Percentiles rank a stretch among this genome's conserved stretches.
Conservation (phyloP, 2,113 vertebrate species). For the Mustela nigripes region DNA sequence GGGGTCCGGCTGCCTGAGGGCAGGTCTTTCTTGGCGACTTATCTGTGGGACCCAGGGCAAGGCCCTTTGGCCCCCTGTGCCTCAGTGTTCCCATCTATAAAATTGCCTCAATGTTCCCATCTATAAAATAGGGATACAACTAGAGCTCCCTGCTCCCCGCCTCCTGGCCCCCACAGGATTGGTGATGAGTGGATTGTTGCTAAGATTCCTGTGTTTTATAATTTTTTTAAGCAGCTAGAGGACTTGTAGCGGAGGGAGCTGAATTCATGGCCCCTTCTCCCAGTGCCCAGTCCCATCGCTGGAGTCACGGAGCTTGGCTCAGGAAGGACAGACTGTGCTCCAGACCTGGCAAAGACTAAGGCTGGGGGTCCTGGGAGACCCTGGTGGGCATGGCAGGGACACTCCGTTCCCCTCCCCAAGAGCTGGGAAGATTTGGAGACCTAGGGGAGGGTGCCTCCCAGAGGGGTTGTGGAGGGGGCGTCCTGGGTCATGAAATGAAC, state of each 20-base stretch:
- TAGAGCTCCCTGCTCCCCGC: too few species aligned
- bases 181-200: not conserved
- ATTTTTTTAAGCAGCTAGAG: not conserved
- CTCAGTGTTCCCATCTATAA: not conserved
- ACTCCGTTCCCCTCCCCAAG: too few species aligned
- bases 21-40: not conserved
- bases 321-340: not conserved
- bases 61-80: not conserved
- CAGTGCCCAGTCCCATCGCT: not conserved
- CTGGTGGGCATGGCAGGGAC: not conserved
- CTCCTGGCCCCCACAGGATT: not conserved
- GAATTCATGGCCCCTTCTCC: not conserved
- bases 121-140: not conserved
- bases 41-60: not conserved
- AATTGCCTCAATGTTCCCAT: not conserved
- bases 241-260: not conserved
- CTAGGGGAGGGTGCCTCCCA: not conserved
- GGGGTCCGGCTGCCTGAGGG: not conserved
- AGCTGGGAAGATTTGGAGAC: not conserved
- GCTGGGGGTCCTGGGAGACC: not conserved
- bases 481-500: not conserved
- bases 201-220: not conserved
- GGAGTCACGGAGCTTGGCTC: not conserved
- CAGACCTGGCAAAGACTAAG: not conserved
- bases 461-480: not conserved